phyloP scores from a whole-genome alignment of 2,113 vertebrate genomes.

The Oncorhynchus clarkii region DNA sequence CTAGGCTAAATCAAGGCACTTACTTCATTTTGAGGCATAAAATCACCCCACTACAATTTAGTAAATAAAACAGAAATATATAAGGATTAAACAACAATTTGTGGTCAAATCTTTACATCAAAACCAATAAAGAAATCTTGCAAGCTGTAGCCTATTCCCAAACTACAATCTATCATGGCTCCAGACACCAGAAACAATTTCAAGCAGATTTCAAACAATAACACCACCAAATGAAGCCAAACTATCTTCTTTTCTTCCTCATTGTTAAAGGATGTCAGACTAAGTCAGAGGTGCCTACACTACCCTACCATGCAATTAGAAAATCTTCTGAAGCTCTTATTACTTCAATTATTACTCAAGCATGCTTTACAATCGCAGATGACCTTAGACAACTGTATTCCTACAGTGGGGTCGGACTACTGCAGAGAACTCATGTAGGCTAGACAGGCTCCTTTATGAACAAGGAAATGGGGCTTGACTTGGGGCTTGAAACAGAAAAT shows the following conservation, averaged over 20 bases:
- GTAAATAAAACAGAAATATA: too few relatives aligned
- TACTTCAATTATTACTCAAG: slow-evolving; percentile 72
- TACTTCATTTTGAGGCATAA: too few relatives aligned
- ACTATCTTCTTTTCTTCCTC: slow-evolving; percentile 8
- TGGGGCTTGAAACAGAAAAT: background rate
- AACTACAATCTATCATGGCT: background rate
- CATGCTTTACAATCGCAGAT: slow-evolving; percentile 51
- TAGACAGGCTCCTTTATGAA: too few relatives aligned
- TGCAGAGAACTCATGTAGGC: background rate
- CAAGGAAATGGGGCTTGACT: background rate
- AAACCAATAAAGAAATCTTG: background rate
- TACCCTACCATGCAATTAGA: slow-evolving; percentile 40
- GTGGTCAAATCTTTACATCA: background rate
- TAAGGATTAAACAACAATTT: too few relatives aligned
- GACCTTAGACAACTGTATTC: slow-evolving; percentile 50
- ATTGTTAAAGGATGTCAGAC: slow-evolving; percentile 46
- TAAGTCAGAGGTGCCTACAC: slow-evolving; percentile 37
- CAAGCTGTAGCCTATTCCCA: background rate
- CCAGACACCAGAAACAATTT: background rate
- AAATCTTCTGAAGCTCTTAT: slow-evolving; percentile 58
- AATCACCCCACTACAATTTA: too few relatives aligned
- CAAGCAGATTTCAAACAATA: background rate
- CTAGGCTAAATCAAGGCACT: too few relatives aligned
- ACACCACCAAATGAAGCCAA: background rate
- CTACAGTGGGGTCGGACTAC: slow-evolving; percentile 16